These are phyloP conservation scores for Anolis apletophallus DNA, from an alignment of 2,797 vertebrate species.

Conservation along the genomic window DNA sequence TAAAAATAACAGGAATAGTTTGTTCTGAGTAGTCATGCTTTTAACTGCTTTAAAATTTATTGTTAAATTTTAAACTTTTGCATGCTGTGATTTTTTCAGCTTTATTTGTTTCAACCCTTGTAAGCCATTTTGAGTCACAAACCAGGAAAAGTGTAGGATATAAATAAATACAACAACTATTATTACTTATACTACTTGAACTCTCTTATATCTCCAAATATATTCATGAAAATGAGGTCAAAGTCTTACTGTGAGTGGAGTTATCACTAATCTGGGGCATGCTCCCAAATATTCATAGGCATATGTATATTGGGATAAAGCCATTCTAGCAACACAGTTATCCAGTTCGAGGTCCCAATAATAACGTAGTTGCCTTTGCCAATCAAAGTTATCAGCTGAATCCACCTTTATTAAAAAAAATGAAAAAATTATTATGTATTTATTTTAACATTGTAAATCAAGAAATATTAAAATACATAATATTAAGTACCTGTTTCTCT, in stretches of 20 bases:
- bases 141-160: neutral
- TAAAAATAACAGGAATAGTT: neutral
- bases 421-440: neutral
- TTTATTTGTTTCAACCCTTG: too few species aligned
- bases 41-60: too few species aligned
- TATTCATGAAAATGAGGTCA: neutral
- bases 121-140: too few species aligned
- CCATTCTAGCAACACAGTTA: slow-evolving; percentile 89
- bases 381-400: slow-evolving; percentile 84
- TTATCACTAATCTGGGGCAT: slow-evolving; percentile 89
- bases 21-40: too few species aligned
- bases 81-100: too few species aligned
- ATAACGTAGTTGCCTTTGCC: slow-evolving; percentile 90
- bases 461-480: slow-evolving; percentile 1
- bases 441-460: neutral
- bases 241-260: slow-evolving; percentile 86
- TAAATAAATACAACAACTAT: neutral
- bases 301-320: slow-evolving; percentile 87
- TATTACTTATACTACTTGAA: neutral
- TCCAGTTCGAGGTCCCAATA: slow-evolving; percentile 88
- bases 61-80: too few species aligned
- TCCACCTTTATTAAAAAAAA: slow-evolving; percentile 77
- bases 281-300: slow-evolving; percentile 90
- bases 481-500: slow-evolving; percentile 77
- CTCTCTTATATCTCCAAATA: neutral